Evolutionary conservation across 2,888 invertebrate species (phyloP), one percentile per base, ranked within the genome.

Genomic region (Zygogramma bicolorata): DNA sequence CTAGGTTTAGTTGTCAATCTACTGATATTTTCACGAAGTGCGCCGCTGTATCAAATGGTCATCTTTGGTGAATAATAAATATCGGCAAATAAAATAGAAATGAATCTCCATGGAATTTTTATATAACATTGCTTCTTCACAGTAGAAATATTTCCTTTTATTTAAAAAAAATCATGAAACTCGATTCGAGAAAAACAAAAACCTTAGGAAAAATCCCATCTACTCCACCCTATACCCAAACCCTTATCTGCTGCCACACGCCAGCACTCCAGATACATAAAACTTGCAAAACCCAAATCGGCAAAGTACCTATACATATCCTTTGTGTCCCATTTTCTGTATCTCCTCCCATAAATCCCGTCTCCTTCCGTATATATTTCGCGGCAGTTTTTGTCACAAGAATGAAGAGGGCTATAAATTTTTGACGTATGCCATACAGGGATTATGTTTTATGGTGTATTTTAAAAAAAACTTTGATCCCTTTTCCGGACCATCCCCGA

Each of bases 361-460:
- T n/a, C 74, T 72, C 66, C 61, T 74, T 72, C 69, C 62, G 65
- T 72, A 74, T 74, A 74, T 68, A 72, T 75, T 75, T 76, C 67
- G 66, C 57, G 65, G 40, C 68, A 68, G 65, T 75, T 74, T 77
- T 75, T 77, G 77, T 79, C 77, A 73, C 73, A 69, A 46, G 67
- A 62, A 71, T 72, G 69, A 77, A 75, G 61, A 65, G 70, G 61
- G 68, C 76, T 74, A 77, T 80, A 80, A 79, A 80, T 80, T 80
- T 75, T 77, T 76, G 77, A 80, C 79, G 76, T 76, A 77, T 74
- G 80, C 78, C 74, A 74, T 75, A 75, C 72, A 66, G 71, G 77
- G 76, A 77, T 79, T 78, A 79, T 81, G 80, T 80, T 81, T 80
- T 81, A 80, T 81, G 77, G 79, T 81, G 70, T 78, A 78, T 79